Percentiles rank a stretch among this genome's conserved stretches.
Conservation (phyloP, 2,797 vertebrate species). For the Syndactyla subalaris region DNA sequence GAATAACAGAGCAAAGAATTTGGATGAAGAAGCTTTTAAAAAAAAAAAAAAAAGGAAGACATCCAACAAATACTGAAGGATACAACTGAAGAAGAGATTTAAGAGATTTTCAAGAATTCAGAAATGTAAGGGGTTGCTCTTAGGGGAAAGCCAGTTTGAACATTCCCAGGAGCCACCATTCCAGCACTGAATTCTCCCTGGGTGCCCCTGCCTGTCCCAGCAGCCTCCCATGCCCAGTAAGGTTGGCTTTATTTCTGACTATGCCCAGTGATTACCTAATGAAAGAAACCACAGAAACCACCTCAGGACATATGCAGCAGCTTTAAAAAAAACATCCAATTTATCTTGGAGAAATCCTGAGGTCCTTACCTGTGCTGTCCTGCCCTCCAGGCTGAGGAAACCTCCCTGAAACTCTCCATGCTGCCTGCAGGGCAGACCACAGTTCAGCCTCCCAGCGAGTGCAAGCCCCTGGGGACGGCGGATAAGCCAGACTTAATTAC, state of each 20-base stretch:
- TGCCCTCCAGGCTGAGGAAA: background rate
- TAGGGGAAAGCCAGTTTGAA: background rate
- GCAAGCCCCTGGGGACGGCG: background rate
- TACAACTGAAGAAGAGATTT: background rate
- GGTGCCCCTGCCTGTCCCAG: background rate
- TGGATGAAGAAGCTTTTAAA: background rate
- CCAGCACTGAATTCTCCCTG: background rate
- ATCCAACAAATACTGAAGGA: constrained; percentile 25
- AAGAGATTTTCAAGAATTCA: constrained; percentile 1
- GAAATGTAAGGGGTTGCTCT: background rate
- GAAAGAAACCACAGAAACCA: background rate
- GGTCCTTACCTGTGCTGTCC: accelerated
- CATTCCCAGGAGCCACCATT: background rate
- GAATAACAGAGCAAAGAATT: background rate
- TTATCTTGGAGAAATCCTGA: background rate
- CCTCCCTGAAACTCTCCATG: accelerated
- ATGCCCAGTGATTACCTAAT: background rate
- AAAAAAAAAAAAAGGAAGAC: background rate
- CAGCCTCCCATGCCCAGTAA: background rate
- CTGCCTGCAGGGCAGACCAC: background rate
- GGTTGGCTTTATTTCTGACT: background rate
- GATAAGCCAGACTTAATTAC: background rate
- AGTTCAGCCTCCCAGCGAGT: accelerated
- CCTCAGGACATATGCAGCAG: background rate
- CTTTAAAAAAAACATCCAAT: background rate